These are phyloP conservation scores for Formica aserva DNA, from an alignment of 2,888 invertebrate genomes.

Conservation along the genomic window DNA sequence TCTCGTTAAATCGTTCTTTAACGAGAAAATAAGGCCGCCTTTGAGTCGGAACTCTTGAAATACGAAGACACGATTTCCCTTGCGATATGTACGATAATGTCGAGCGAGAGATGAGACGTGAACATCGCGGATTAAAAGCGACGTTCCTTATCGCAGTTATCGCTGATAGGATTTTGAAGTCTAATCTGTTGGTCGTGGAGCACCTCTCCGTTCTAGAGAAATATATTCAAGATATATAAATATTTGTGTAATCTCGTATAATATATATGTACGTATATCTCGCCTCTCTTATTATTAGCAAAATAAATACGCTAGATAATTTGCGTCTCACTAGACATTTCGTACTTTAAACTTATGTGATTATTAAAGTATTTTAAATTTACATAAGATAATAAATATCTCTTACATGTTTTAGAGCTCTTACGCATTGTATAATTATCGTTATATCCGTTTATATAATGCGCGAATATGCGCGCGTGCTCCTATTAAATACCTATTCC, in stretches of 20 bases:
- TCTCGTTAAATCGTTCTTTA: conserved; percentile 75
- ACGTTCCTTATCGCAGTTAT: conserved; percentile 51
- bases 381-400: conserved; percentile 1
- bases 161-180: conserved; percentile 37
- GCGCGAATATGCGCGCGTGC: not conserved
- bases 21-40: conserved; percentile 73
- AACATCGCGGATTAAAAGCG: conserved; percentile 58
- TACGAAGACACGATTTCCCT: conserved; percentile 54
- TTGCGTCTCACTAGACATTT: not conserved
- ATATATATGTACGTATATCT: not conserved
- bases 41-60: conserved; percentile 44
- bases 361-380: conserved; percentile 20
- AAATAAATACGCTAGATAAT: not conserved
- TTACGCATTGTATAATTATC: conserved; percentile 8
- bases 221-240: not conserved
- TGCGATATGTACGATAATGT: conserved; percentile 32
- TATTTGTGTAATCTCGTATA: conserved; percentile 1
- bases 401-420: conserved; percentile 2
- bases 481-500: conserved; percentile 32
- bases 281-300: no score
- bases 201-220: not conserved
- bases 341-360: no score
- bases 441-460: conserved; percentile 34
- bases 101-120: conserved; percentile 33
- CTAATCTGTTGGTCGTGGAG: not conserved